These are phyloP conservation scores for Panonychus citri DNA, from an alignment of 1,140 invertebrate species.

Conservation along the genomic window DNA sequence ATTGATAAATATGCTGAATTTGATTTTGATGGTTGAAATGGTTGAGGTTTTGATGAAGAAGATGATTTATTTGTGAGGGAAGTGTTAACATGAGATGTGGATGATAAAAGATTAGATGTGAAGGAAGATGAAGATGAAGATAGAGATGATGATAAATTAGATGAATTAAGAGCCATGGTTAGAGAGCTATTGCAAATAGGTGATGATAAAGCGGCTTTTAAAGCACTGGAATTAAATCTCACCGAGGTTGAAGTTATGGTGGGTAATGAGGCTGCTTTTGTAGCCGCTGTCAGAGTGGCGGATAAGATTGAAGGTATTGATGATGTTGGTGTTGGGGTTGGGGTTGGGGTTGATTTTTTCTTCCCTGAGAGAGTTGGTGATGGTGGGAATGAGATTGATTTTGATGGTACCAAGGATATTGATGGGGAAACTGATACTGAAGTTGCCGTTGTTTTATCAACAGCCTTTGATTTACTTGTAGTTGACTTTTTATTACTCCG, in stretches of 20 bases:
- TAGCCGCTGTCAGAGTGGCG: background rate
- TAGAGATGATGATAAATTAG: too few relatives aligned
- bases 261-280: background rate
- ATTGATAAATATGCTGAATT: background rate
- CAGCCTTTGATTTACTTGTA: background rate
- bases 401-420: background rate
- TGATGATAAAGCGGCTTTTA: background rate
- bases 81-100: too few relatives aligned
- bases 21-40: background rate
- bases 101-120: too few relatives aligned
- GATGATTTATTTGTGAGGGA: too few relatives aligned
- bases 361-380: background rate
- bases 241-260: background rate
- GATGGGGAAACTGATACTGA: background rate
- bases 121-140: too few relatives aligned
- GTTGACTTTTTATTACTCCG: background rate
- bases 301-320: background rate
- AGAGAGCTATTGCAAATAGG: too few relatives aligned
- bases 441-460: background rate
- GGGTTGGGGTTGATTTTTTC: background rate
- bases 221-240: background rate
- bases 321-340: background rate
- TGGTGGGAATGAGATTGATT: background rate
- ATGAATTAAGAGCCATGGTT: too few relatives aligned
- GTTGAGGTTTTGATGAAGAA: background rate